Evolutionary conservation across 2,888 invertebrate species (phyloP).

Genomic region (Diadromus collaris): DNA sequence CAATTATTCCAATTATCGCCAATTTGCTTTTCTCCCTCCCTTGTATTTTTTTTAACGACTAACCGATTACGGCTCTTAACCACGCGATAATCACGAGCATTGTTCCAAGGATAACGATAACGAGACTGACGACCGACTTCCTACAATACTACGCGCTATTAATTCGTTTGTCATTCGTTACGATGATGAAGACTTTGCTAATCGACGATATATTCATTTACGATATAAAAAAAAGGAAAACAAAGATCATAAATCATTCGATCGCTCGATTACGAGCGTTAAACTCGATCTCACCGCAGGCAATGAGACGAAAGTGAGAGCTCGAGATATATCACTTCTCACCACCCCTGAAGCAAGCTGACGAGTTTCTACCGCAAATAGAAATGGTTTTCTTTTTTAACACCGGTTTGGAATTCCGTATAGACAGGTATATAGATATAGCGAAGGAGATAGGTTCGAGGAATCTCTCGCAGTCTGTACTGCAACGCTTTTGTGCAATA

Average conservation of each 20-base stretch:
- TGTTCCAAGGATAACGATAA: constrained; percentile 31
- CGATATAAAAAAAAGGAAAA: not conserved
- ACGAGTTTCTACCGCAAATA: constrained; percentile 47
- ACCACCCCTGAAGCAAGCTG: constrained; percentile 36
- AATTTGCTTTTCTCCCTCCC: constrained; percentile 39
- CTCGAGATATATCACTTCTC: constrained; percentile 48
- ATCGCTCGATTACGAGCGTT: not conserved
- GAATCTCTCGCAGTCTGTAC: constrained; percentile 12
- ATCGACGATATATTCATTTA: constrained; percentile 38
- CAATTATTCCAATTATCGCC: constrained; percentile 54
- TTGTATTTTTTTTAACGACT: constrained; percentile 15
- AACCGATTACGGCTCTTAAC: constrained; percentile 32
- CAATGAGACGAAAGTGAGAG: constrained; percentile 52
- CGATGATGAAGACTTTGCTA: constrained; percentile 39
- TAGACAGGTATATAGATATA: constrained; percentile 24
- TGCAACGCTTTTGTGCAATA: constrained; percentile 14
- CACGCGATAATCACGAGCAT: constrained; percentile 28
- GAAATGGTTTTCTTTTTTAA: constrained; percentile 28
- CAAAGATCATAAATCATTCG: constrained; percentile 20
- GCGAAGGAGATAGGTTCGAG: constrained; percentile 1
- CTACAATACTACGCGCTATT: constrained; percentile 18
- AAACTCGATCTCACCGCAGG: constrained; percentile 1
- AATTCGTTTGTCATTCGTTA: constrained; percentile 34
- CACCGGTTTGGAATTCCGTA: constrained; percentile 41
- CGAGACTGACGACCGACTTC: constrained; percentile 32